Evolutionary conservation across 2,888 invertebrate genomes (phyloP).

Genomic region (Tenthredo distinguenda): DNA sequence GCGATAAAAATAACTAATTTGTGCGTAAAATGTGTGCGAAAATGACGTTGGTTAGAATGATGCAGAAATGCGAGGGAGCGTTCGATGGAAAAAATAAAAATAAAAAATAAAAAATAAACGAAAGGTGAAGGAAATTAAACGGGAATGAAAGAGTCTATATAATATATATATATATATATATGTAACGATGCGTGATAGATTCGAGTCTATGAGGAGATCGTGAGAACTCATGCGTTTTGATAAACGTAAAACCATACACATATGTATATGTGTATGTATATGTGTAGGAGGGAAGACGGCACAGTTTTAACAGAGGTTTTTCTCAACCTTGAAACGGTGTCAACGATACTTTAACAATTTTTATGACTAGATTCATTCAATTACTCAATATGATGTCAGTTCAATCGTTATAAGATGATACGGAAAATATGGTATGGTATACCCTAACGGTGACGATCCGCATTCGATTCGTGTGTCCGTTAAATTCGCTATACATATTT

Average conservation of each 20-base stretch:
- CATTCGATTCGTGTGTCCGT: not conserved
- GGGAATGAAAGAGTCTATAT: not conserved
- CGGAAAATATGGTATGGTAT: not conserved
- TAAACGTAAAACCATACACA: slow-evolving; percentile 27
- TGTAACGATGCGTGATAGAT: slow-evolving; percentile 25
- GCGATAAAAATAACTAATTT: not conserved
- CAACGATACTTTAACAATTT: slow-evolving; percentile 60
- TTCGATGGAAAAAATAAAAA: not conserved
- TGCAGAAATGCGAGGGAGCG: slow-evolving; percentile 46
- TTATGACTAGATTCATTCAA: slow-evolving; percentile 58
- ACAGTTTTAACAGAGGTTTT: slow-evolving; percentile 60
- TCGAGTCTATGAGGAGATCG: not conserved
- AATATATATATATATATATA: not conserved
- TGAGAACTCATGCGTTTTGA: slow-evolving; percentile 26
- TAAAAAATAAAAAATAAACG: not conserved
- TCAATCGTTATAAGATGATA: not conserved
- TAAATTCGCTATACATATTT: not conserved
- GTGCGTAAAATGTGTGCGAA: slow-evolving; percentile 55
- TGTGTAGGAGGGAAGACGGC: slow-evolving; percentile 55
- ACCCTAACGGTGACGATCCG: not conserved
- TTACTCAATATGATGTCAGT: not conserved
- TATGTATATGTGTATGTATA: too few relatives aligned
- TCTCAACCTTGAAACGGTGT: slow-evolving; percentile 60
- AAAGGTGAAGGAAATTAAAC: not conserved
- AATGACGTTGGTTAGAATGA: slow-evolving; percentile 41